A percentile compares a stretch with the other conserved stretches of the same genome.
Conservation (phyloP, 2,888 invertebrate genomes). For the Endomychus coccineus region DNA sequence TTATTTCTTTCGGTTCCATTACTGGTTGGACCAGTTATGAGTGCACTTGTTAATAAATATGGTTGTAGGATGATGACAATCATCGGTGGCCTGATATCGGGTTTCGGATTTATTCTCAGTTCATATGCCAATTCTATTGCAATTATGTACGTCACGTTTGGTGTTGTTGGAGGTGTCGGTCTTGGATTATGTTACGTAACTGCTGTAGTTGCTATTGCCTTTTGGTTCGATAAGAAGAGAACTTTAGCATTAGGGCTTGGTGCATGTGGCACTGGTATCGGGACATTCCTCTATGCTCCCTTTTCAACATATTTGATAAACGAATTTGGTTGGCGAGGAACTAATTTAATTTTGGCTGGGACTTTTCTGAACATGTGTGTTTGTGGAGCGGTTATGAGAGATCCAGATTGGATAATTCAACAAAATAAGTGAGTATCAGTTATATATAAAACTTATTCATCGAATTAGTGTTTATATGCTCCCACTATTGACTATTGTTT, state of each 20-base stretch:
- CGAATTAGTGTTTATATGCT: too few species aligned
- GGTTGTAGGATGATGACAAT: slow-evolving; percentile 49
- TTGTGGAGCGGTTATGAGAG: slow-evolving; percentile 80
- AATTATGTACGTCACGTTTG: slow-evolving; percentile 78
- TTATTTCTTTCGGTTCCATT: slow-evolving; percentile 56
- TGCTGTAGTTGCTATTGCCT: slow-evolving; percentile 85
- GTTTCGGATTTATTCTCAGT: slow-evolving; percentile 69
- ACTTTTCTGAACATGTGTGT: slow-evolving; percentile 78
- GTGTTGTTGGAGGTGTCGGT: slow-evolving; percentile 76
- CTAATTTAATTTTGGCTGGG: slow-evolving; percentile 72
- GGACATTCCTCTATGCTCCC: slow-evolving; percentile 82
- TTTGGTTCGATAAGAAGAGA: slow-evolving; percentile 85
- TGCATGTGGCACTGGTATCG: slow-evolving; percentile 83
- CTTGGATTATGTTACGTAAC: slow-evolving; percentile 81
- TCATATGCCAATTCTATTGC: slow-evolving; percentile 64
- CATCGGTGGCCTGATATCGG: slow-evolving; percentile 63
- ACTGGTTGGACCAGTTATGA: slow-evolving; percentile 75
- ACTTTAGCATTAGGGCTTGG: slow-evolving; percentile 81
- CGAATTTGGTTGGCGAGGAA: slow-evolving; percentile 79
- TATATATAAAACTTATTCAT: too few species aligned
- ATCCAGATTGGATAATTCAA: slow-evolving; percentile 77
- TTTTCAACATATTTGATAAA: slow-evolving; percentile 72
- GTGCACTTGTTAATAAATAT: slow-evolving; percentile 76
- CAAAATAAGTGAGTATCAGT: slow-evolving; percentile 52
- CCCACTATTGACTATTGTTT: too few species aligned